Base-by-base conservation (phyloP, 2,888 invertebrate genomes). In the Leistus spinibarbis region DNA sequence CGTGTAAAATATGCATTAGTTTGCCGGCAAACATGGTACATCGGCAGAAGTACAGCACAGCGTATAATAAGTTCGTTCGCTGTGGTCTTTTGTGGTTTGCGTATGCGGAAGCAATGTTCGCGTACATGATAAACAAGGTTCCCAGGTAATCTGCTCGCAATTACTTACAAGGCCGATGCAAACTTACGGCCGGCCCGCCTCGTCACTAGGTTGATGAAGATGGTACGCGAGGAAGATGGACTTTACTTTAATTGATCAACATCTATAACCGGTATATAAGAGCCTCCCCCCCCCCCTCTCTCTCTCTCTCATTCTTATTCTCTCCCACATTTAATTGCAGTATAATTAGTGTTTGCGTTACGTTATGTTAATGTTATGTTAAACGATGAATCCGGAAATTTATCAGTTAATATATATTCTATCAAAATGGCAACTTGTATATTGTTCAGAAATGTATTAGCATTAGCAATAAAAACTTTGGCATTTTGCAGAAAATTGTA, bases 121-220 rank as follows among this genome's bases (percentile, higher is more conserved):
- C 57, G 19, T 60, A 63, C 22, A 73, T 73, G 67, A 66, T 72
- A 72, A 72, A 72, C 72, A 66, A 73, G 73, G 56, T 73, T 73
- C 73, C 40, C 73, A 66, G 66, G 73, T 73, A 73, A 73, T 66
- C 67, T 66, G 54, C n/a, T 60, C 22, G 22, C 56, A 73, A 66
- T 66, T 72, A 65, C 66, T 9, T 57, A 23, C 72, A 72, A 72
- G 72, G 71, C 53, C 71, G 71, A 17, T 63, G 22, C 22, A 22
- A 40, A 63, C 23, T 63, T 22, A 63, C 10, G 19, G 63, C 23
- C 19, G 63, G 19, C 22, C 23, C 19, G 63, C 23, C 7, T 40
- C 63, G 19, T 63, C 63, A 63, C 40, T 40, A 40, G 57, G 57
- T 57, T 57, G 17, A 22, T 20, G 60, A 60, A 22, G 17, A 17